Percentiles rank a stretch among this genome's conserved stretches.
These are phyloP conservation scores for Plodia interpunctella DNA, from an alignment of 1,140 invertebrate genomes.

Conservation along the genomic window DNA sequence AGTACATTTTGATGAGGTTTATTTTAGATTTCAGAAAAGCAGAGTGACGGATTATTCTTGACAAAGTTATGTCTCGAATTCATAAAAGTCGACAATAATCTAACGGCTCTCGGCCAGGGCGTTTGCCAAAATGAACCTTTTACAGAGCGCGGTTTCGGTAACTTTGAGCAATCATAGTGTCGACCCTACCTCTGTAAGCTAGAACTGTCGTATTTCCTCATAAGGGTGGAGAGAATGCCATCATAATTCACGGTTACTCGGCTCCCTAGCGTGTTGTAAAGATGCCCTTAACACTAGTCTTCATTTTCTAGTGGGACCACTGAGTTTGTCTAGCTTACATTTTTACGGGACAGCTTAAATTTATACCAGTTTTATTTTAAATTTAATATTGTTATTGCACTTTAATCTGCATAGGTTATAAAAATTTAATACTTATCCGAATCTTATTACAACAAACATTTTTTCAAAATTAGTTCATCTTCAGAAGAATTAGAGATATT, in stretches of 20 bases:
- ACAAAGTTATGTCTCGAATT: neutral
- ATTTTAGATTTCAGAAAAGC: no score
- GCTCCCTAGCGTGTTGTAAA: constrained; percentile 69
- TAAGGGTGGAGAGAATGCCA: constrained; percentile 68
- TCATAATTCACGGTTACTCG: constrained; percentile 68
- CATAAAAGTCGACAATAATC: neutral
- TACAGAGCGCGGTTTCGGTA: constrained; percentile 36
- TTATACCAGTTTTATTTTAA: no score
- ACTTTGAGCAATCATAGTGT: constrained; percentile 55
- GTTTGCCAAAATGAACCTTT: constrained; percentile 25
- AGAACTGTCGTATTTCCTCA: constrained; percentile 74
- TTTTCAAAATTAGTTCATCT: no score
- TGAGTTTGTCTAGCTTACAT: constrained; percentile 41
- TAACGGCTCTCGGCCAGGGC: neutral
- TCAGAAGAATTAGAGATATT: no score
- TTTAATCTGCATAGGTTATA: no score
- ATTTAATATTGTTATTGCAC: no score
- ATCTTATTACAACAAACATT: no score
- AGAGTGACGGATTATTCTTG: no score
- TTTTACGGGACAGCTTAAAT: constrained; percentile 17
- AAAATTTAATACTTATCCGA: no score
- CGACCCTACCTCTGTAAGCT: constrained; percentile 45
- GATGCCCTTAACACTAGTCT: constrained; percentile 72
- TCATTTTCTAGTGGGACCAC: constrained; percentile 59
- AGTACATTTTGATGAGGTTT: no score